These are phyloP conservation scores for Salarias fasciatus DNA, from an alignment of 2,797 vertebrate genomes.

Conservation along the genomic window DNA sequence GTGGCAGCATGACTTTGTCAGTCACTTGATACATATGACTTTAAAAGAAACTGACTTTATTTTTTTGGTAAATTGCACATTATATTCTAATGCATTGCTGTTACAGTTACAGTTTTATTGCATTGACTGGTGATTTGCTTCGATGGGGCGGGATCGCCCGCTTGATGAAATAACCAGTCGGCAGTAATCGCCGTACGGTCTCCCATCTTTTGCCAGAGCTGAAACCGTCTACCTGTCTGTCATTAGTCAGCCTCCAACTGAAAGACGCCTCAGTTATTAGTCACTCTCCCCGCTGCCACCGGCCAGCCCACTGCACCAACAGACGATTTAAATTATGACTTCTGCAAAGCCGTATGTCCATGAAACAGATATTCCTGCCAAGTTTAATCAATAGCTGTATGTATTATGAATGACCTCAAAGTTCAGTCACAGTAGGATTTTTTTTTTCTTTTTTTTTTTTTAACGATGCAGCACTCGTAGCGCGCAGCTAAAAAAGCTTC, in stretches of 20 bases:
- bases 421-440: slow-evolving; percentile 14
- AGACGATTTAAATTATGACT: slow-evolving; percentile 25
- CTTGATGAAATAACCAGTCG: slow-evolving; percentile 2
- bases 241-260: slow-evolving; percentile 44
- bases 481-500: slow-evolving; percentile 25
- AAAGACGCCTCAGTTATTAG: slow-evolving; percentile 22
- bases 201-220: slow-evolving; percentile 12
- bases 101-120: not conserved
- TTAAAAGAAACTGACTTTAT: too few relatives aligned
- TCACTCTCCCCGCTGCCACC: slow-evolving; percentile 22
- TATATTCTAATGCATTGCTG: too few relatives aligned
- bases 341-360: slow-evolving; percentile 30
- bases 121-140: not conserved
- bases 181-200: slow-evolving; percentile 2
- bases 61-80: too few relatives aligned
- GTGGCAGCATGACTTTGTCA: too few relatives aligned
- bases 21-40: too few relatives aligned
- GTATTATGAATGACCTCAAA: slow-evolving; percentile 26
- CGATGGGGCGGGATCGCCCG: not conserved
- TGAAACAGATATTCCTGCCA: slow-evolving; percentile 40
- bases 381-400: slow-evolving; percentile 36
- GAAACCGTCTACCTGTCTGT: slow-evolving; percentile 24
- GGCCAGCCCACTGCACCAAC: slow-evolving; percentile 16
- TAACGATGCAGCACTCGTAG: slow-evolving; percentile 19
- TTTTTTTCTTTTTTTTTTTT: slow-evolving; percentile 5